Evolutionary conservation across 2,888 invertebrate genomes (phyloP), one percentile per base, ranked within the genome.

Genomic region (Lottia scabra): DNA sequence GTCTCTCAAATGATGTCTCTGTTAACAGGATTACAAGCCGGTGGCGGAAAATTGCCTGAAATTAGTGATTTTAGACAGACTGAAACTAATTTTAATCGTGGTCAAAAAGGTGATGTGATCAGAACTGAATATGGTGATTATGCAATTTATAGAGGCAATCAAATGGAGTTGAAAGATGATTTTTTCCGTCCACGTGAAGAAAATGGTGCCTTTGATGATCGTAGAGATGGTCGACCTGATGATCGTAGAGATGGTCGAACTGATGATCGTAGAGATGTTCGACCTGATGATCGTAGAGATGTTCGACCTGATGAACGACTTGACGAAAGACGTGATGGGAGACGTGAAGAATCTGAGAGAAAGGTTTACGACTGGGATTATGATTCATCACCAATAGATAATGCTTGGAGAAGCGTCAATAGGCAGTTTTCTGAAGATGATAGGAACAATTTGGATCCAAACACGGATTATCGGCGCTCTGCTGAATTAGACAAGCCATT

Each of bases 101-200:
- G 70, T 4, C 71, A 77, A 12, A 69, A 74, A 5, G 79, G 75
- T 26, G 82, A 82, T 65, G 74, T 81, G 48, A 73, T 82, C 62
- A 74, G 80, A 63, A 78, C 78, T 1, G 80, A 80, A 48, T 79
- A 73, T 64, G 79, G 81, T 0, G 78, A 80, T 38, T 80, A 77
- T 70, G 75, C 76, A 1, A 75, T 78, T 19, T 80, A 81, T 70
- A 69, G 77, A n/a, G 80, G 80, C 1, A 70, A 76, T 63, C 65
- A 78, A 12, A 56, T 80, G 23, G 82, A 80, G 56, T 70, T 81
- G 26, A 76, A 76, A 65, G 80, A 81, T 67, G 83, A 81, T 19
- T 79, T 80, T 74, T 82, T 83, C 65, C 66, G 75, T 16, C 74
- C 72, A 27, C 73, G 70, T 63, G 73, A 70, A 23, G 67, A 62